phyloP scores from a whole-genome alignment of 2,797 vertebrate genomes.

The Neopelma chrysocephalum region DNA sequence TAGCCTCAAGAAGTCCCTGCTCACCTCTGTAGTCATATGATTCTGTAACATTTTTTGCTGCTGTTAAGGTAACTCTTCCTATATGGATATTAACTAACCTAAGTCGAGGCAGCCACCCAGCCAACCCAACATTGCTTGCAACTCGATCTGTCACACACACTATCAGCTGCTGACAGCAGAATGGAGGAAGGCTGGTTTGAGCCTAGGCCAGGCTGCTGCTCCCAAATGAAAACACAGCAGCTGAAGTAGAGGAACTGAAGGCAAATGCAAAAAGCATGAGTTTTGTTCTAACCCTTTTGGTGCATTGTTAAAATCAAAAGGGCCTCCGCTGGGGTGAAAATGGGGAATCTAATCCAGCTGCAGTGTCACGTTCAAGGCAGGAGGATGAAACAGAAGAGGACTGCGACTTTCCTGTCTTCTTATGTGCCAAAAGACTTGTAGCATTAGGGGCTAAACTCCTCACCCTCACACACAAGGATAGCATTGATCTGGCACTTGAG shows the following conservation, averaged over 20 bases:
- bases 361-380: neutral
- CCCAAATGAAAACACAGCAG: neutral
- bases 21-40: neutral
- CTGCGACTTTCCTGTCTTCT: neutral
- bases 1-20: neutral
- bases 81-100: neutral
- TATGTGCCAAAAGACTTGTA: neutral
- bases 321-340: neutral
- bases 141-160: neutral
- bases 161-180: neutral
- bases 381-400: neutral
- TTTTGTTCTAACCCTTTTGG: neutral
- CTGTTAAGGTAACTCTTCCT: neutral
- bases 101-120: neutral
- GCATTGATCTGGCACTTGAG: neutral
- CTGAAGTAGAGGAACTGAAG: neutral
- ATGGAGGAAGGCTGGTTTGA: neutral
- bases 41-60: neutral
- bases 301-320: neutral
- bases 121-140: neutral
- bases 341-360: neutral
- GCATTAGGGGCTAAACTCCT: neutral
- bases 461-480: neutral
- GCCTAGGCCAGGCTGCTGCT: neutral
- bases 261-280: neutral